These are phyloP conservation scores for Adineta ricciae DNA, from an alignment of 2,888 invertebrate genomes.

Conservation along the genomic window DNA sequence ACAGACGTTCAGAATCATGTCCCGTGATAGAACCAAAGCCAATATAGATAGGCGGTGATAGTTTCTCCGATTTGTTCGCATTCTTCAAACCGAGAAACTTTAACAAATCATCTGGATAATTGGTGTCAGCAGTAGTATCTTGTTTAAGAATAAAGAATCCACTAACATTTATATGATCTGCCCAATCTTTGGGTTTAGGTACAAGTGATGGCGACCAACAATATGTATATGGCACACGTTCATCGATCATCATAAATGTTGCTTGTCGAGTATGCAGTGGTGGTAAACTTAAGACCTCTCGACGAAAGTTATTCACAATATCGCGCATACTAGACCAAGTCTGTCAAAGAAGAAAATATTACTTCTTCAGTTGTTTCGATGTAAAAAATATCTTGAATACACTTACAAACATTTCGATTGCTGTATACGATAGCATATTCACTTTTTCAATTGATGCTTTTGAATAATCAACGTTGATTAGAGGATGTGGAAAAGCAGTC, in stretches of 20 bases:
- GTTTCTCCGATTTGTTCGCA: no score
- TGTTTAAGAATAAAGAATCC: neutral
- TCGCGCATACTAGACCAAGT: neutral
- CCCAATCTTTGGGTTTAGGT: neutral
- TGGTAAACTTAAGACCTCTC: neutral
- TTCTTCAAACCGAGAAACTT: no score
- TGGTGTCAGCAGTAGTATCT: no score
- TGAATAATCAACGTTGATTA: neutral
- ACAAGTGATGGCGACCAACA: neutral
- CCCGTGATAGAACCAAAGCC: neutral
- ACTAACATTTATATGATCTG: neutral
- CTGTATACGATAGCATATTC: neutral
- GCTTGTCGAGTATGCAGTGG: neutral
- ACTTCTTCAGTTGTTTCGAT: no score
- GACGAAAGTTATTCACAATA: neutral
- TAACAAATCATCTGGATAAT: neutral
- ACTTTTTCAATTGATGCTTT: neutral
- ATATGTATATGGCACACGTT: neutral
- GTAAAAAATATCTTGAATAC: no score
- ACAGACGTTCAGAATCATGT: neutral
- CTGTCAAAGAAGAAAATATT: neutral
- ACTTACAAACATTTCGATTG: neutral
- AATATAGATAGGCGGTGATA: neutral
- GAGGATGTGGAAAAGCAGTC: neutral
- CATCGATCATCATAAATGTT: neutral